Evolutionary conservation across 2,888 invertebrate genomes (phyloP).

Genomic region (Cephonodes hylas): DNA sequence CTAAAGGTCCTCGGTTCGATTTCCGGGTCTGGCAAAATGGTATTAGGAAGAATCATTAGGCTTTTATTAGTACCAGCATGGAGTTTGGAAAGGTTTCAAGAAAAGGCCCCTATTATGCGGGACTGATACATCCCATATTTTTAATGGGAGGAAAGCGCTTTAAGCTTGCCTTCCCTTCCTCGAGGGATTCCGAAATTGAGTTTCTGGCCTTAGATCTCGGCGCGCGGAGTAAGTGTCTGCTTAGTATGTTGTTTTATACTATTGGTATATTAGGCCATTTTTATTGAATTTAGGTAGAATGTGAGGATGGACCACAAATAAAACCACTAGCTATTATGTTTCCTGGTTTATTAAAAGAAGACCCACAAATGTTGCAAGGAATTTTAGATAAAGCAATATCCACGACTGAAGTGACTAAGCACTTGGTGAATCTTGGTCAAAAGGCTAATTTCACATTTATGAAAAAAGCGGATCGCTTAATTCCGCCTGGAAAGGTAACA

Average conservation of each 20-base stretch:
- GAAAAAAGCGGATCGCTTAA: conserved; percentile 65
- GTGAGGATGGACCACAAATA: conserved; percentile 57
- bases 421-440: conserved; percentile 63
- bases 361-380: conserved; percentile 60
- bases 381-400: conserved; percentile 65
- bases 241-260: background rate
- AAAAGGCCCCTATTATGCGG: no score
- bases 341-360: conserved; percentile 59
- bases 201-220: no score
- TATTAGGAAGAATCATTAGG: no score
- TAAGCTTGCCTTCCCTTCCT: no score
- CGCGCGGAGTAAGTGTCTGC: no score
- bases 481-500: conserved; percentile 62
- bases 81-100: no score
- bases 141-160: no score
- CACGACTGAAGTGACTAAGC: conserved; percentile 68
- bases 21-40: no score
- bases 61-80: no score
- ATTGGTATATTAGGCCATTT: background rate
- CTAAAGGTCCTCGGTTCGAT: no score
- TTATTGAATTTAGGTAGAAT: conserved; percentile 50
- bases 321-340: conserved; percentile 69
- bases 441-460: conserved; percentile 69
- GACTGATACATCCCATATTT: no score
- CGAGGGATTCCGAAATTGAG: no score